Percentiles rank a stretch among this genome's conserved stretches.
phyloP scores from a whole-genome alignment of 1,140 invertebrate genomes.

The Lasaia peninsularis region DNA sequence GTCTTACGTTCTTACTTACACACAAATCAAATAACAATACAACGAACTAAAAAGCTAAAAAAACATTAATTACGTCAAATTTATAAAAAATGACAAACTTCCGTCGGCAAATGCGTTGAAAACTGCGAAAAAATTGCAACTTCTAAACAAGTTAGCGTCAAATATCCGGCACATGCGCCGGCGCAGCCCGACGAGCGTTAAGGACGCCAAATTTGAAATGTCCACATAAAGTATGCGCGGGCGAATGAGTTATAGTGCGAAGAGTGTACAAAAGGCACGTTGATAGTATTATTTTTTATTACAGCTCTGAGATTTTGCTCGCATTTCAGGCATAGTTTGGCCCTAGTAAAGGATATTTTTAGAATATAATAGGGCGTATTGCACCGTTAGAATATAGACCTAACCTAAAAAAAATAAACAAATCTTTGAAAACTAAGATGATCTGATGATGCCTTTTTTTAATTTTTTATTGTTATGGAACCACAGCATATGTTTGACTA shows the following conservation, averaged over 20 bases:
- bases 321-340: too few relatives aligned
- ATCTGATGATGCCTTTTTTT: too few relatives aligned
- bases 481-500: too few relatives aligned
- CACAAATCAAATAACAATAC: too few relatives aligned
- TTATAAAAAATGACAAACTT: conserved; percentile 5
- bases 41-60: too few relatives aligned
- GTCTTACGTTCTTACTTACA: too few relatives aligned
- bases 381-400: too few relatives aligned
- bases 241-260: conserved; percentile 46
- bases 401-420: too few relatives aligned
- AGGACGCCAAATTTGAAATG: conserved; percentile 48
- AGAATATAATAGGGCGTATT: too few relatives aligned
- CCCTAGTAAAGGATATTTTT: too few relatives aligned
- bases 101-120: conserved; percentile 6
- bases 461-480: too few relatives aligned
- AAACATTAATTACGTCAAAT: neutral
- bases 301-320: neutral
- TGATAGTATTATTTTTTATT: conserved; percentile 7
- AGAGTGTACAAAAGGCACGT: neutral
- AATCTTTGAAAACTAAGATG: too few relatives aligned
- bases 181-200: conserved; percentile 35
- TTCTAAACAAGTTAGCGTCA: conserved; percentile 54
- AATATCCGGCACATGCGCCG: conserved; percentile 42
- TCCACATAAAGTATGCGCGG: conserved; percentile 40
- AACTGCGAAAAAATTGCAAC: conserved; percentile 28